Base-by-base conservation (phyloP, 2,888 invertebrate species). In the Andrena dorsata region DNA sequence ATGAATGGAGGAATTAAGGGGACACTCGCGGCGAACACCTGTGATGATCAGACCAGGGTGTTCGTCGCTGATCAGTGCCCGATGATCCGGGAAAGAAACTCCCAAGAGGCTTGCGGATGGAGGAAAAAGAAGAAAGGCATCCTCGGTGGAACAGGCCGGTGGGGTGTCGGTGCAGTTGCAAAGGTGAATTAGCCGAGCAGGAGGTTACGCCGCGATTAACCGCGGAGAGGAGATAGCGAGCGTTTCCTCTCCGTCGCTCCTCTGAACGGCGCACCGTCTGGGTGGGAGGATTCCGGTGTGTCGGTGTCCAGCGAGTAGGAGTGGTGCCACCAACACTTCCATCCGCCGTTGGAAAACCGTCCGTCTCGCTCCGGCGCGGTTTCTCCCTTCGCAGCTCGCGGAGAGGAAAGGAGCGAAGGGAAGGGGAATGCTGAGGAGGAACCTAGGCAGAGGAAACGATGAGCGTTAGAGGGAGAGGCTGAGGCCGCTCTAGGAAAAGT, bases 201-300 rank as follows among this genome's bases (percentile, higher is more conserved):
- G 81, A 80, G 86, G 82, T 88, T 82, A 80, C 70, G 60, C 61
- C 77, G 76, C 70, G 84, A 86, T 88, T 82, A 86, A 89, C 86
- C 84, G 82, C 81, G 83, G 82, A 81, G 72, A 41, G 10, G 74
- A 70, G 65, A 73, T 16, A 30, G 74, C 60, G 60, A 60, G 51
- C 75, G 61, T 75, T 75, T 53, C 51, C 66, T 47, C 51, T 56
- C 75, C 41, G 41, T 63, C 68, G 60, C 69, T 49, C 10, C 35
- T 66, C 60, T 47, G 61, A 73, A 32, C 60, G 66, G 53, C 30
- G 49, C 26, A 10, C 35, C 16, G 41, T 10, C 47, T 74, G 89
- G 89, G 86, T 83, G 83, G 90, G 86, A 90, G 89, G 83, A 89
- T 85, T 89, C 86, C 89, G 83, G 83, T 85, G 89, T 86, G 81